Evolutionary conservation across 2,113 vertebrate genomes (phyloP).

Genomic region (Propithecus coquereli): DNA sequence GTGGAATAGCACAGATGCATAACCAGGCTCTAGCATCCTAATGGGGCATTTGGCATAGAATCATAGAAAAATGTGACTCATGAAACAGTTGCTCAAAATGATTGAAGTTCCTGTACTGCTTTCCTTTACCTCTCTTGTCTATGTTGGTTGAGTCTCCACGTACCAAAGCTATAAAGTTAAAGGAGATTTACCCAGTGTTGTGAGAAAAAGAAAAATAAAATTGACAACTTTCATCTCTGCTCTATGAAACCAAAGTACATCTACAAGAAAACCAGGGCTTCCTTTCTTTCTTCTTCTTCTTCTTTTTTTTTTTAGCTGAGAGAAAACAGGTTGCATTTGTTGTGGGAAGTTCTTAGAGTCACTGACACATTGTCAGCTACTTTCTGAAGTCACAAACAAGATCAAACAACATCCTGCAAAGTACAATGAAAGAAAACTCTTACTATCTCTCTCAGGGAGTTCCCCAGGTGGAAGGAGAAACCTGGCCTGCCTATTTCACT

Average conservation of each 20-base stretch:
- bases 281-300: background rate
- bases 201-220: background rate
- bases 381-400: conserved; percentile 58
- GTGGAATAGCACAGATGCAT: background rate
- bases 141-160: background rate
- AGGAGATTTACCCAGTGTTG: background rate
- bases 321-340: conserved; percentile 55
- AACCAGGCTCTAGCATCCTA: background rate
- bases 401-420: conserved; percentile 51
- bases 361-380: background rate
- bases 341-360: conserved; percentile 61
- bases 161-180: background rate
- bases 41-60: background rate
- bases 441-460: conserved; percentile 1
- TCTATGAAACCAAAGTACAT: conserved; percentile 38
- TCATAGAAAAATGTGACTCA: background rate
- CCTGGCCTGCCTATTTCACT: background rate
- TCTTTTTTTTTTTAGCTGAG: background rate
- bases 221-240: conserved; percentile 35
- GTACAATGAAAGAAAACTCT: conserved; percentile 20
- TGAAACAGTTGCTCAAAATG: background rate
- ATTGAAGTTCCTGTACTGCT: background rate
- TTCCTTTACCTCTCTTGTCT: background rate
- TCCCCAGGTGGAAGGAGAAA: conserved; percentile 28
- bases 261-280: conserved; percentile 33